phyloP scores from a whole-genome alignment of 2,797 vertebrate species.

The Amblyraja radiata region DNA sequence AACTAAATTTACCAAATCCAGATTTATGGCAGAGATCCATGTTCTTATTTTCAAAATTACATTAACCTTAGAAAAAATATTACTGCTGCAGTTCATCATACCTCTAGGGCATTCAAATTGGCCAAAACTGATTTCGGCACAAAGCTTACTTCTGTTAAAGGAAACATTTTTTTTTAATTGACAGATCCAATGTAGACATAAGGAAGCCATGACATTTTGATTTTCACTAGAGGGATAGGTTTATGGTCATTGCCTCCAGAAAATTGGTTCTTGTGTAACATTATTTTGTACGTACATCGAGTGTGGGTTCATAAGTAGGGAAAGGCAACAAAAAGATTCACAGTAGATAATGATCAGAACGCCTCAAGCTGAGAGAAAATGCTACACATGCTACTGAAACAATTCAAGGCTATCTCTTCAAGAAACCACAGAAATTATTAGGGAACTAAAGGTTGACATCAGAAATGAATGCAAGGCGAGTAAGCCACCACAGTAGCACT shows the following conservation, averaged over 20 bases:
- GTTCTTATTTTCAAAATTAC: conserved; percentile 22
- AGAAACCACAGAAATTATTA: background rate
- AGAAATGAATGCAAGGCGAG: background rate
- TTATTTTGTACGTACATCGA: background rate
- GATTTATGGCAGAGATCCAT: conserved; percentile 27
- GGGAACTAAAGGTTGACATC: background rate
- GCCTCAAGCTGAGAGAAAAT: background rate
- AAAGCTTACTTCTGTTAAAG: conserved; percentile 34
- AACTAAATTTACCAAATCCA: conserved; percentile 32
- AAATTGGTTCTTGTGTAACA: background rate
- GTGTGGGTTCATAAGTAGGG: background rate
- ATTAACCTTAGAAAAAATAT: conserved; percentile 31
- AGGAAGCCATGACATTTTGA: conserved; percentile 30
- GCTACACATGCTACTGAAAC: background rate
- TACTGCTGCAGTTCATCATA: conserved; percentile 16
- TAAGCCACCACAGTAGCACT: background rate
- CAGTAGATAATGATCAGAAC: background rate
- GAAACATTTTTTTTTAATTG: background rate
- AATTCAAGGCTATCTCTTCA: background rate
- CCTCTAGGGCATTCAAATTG: conserved; percentile 19
- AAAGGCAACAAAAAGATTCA: background rate
- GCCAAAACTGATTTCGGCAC: conserved; percentile 24
- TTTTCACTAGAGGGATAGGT: background rate
- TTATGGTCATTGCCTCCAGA: background rate
- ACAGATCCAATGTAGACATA: conserved; percentile 22